Base-by-base conservation (phyloP, 2,888 invertebrate species). In the Zeuzera pyrina region DNA sequence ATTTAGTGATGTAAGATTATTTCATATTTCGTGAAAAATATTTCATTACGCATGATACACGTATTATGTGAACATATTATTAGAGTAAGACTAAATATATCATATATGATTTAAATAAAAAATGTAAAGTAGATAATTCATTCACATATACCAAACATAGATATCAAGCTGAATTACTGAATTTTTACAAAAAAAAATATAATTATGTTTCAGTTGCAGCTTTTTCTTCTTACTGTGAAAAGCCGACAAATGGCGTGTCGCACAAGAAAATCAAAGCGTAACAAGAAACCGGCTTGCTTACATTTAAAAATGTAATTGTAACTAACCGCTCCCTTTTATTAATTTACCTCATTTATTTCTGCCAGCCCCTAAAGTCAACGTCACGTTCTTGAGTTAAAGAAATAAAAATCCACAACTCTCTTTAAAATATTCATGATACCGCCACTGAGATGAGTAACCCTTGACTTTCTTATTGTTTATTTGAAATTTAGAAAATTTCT, bases 281-380 rank as follows among this genome's bases (percentile, higher is more conserved):
- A 74, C 73, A 73, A 71, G 63, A 59, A 69, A 45, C 69, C 63
- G 56, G 65, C 68, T 79, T 74, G 77, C 74, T 79, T 77, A 74
- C 78, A 77, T 79, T 79, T 76, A 78, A 81, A 83, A 77, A 68
- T 66, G 72, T 83, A 81, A 83, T 83, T 83, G 81, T 81, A 77
- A 79, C 77, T 77, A 83, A 83, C 81, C 81, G 66, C 66, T 62
- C 77, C 71, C 66, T 68, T 41, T 78, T 79, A 83, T 81, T 81
- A 79, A 81, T 81, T 79, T 71, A 74, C 60, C 73, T 76, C 81
- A 71, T 81, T 74, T 67, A 71, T 79, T 61, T 60, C 53, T 50
- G 57, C 55, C 59, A 55, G 49, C 65, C 65, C 58, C 57, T 22
- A 12, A 51, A 55, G 38, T 35, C 38, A 37, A 53, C 61, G 63